Evolutionary conservation across 2,888 invertebrate genomes (phyloP).

Genomic region (Xiphydria camelus): DNA sequence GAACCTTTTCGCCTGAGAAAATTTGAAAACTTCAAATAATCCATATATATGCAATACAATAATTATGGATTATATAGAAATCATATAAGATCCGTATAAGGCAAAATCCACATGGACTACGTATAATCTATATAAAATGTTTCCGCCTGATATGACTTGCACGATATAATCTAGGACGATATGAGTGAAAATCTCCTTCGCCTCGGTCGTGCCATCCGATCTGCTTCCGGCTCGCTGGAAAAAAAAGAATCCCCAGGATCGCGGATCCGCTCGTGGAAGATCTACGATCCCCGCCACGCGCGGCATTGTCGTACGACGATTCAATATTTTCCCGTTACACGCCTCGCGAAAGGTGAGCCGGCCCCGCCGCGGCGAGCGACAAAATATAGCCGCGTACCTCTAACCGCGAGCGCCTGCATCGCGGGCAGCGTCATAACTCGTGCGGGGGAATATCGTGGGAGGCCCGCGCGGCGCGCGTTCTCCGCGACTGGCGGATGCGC

Average conservation of each 20-base stretch:
- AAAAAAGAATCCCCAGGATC: too few species aligned
- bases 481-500: conserved; percentile 26
- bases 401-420: conserved; percentile 35
- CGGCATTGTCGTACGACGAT: conserved; percentile 27
- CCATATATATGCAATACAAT: too few species aligned
- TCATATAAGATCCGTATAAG: too few species aligned
- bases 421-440: conserved; percentile 52
- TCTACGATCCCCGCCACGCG: conserved; percentile 26
- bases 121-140: not conserved
- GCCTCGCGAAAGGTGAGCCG: conserved; percentile 15
- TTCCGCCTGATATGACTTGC: too few species aligned
- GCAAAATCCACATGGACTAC: too few species aligned
- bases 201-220: too few species aligned
- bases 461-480: conserved; percentile 29
- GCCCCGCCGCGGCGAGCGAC: conserved; percentile 25
- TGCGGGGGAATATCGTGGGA: conserved; percentile 43
- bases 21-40: too few species aligned
- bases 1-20: too few species aligned
- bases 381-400: conserved; percentile 44
- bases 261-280: too few species aligned
- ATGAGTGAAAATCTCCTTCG: not conserved
- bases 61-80: too few species aligned
- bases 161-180: too few species aligned
- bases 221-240: too few species aligned
- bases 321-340: conserved; percentile 42